These are phyloP conservation scores for Erebia ligea DNA, from an alignment of 2,888 invertebrate genomes.

Conservation along the genomic window DNA sequence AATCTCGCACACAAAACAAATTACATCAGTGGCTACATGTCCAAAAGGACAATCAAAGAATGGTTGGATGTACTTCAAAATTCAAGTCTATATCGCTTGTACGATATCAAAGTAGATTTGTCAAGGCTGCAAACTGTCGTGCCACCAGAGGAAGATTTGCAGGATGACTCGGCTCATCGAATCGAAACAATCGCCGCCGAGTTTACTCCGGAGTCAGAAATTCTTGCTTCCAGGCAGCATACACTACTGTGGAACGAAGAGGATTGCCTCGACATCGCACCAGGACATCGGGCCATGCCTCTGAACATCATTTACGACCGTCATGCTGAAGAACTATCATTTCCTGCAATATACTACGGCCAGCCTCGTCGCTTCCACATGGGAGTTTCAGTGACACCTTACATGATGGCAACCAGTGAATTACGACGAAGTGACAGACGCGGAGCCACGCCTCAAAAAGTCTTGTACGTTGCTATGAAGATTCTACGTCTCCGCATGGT, in stretches of 20 bases:
- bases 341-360: constrained; percentile 61
- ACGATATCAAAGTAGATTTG: constrained; percentile 50
- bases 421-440: constrained; percentile 57
- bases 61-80: constrained; percentile 50
- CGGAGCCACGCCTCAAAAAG: constrained; percentile 52
- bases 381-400: constrained; percentile 52
- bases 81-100: constrained; percentile 48
- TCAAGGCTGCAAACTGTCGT: constrained; percentile 45
- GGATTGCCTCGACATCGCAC: constrained; percentile 51
- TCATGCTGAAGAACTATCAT: constrained; percentile 64
- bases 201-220: constrained; percentile 43
- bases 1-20: constrained; percentile 52
- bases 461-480: constrained; percentile 64
- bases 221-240: constrained; percentile 49
- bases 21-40: constrained; percentile 49
- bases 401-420: constrained; percentile 58
- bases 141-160: constrained; percentile 39
- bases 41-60: constrained; percentile 46
- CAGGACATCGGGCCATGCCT: constrained; percentile 49
- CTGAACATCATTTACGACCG: constrained; percentile 55
- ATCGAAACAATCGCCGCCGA: constrained; percentile 49
- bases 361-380: constrained; percentile 49
- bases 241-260: constrained; percentile 54
- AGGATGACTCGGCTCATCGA: constrained; percentile 45
- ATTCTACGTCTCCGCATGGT: constrained; percentile 50